Evolutionary conservation across 92 coral and sea anemone genomes (phyloP), one percentile per base, ranked within the genome.

Genomic region (Nematostella vectensis): DNA sequence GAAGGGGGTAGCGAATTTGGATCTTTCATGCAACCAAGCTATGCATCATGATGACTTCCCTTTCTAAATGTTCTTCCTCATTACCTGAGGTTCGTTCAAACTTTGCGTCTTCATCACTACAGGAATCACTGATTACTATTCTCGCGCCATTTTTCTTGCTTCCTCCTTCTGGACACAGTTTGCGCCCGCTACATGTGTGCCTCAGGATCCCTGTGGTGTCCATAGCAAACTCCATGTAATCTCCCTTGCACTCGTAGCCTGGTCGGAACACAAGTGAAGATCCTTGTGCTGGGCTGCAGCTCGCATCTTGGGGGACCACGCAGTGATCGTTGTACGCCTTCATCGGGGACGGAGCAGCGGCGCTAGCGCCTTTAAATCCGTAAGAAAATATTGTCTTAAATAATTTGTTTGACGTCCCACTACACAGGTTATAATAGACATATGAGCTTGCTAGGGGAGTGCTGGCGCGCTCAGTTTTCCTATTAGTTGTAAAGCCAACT

Each of bases 91-190:
- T 67, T 31, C 74, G 56, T 13, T 31, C 31, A 31, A 28, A 67
- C 31, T 56, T 67, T 25, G 74, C 56, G 12, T 57, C 65, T 16
- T 57, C 65, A 21, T 67, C 65, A 27, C 40, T 52, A 26, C 77
- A 70, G 17, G 54, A 26, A 55, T 70, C 54, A 31, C 77, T 70
- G 3, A 70, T 45, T 2, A 70, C 70, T 54, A 70, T 54, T 31
- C 44, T 47, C 22, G 63, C 62, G 2, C 57, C 47, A 1, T 56
- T 69, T 16, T 58, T 31, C 0, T 58, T 63, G 11, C 51, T 40
- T 13, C 83, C 83, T 48, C 52, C 55, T 17, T 63, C 49, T 11
- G 83, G 83, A 31, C 83, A 77, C 12, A 77, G 77, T 17, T 36
- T 62, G 45, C 58, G 55, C 9, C 77, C 53, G 40, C 83, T 77